Base-by-base conservation (phyloP, 2,797 vertebrate genomes). In the Gobio occitaniae region DNA sequence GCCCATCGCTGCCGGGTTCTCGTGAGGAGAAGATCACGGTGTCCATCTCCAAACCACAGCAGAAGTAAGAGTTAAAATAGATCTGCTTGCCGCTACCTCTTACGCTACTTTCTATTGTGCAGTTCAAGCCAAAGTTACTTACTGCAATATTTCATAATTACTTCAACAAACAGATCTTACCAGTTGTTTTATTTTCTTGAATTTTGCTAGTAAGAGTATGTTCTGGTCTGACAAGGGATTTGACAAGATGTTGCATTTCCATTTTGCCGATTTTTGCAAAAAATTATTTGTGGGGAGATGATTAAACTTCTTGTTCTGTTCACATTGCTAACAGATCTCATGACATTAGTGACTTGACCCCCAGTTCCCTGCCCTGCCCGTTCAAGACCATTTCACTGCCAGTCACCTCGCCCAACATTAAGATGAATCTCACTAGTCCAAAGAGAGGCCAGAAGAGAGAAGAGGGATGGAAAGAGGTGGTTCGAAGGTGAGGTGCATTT, bases 401-500 rank as follows among this genome's bases (percentile, higher is more conserved):
- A 19, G 88, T 99, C 92, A 94, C 92, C 80, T 97, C 97, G 87
- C 96, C 98, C 91, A 99, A 95, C 92, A 96, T 96, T 91, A 99
- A 99, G 90, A 95, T 99, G 92, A 99, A 97, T 93, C 95, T 98
- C 91, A 98, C 97, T 80, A 99, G 98, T 92, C 98, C 98, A 66
- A 99, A 99, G 93, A 96, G 98, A 93, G 96, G 97, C 79, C 98
- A 97, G 89, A 99, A 99, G 90, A 97, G 98, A 96, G 98, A 99
- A 95, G 98, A 99, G 89, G 98, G 98, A 13, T 99, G 98, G 98
- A 99, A 99, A 94, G 98, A 99, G 92, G 98, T 99, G 68, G 97
- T 99, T 82, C 95, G 98, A 93, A 96, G 98, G 98, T 98, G 90
- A 91, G 91, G 3, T 19, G 25, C 10, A 15, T 13, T 68, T 44